phyloP scores from a whole-genome alignment of 1,140 invertebrate genomes.

The Gonioctena quinquepunctata region DNA sequence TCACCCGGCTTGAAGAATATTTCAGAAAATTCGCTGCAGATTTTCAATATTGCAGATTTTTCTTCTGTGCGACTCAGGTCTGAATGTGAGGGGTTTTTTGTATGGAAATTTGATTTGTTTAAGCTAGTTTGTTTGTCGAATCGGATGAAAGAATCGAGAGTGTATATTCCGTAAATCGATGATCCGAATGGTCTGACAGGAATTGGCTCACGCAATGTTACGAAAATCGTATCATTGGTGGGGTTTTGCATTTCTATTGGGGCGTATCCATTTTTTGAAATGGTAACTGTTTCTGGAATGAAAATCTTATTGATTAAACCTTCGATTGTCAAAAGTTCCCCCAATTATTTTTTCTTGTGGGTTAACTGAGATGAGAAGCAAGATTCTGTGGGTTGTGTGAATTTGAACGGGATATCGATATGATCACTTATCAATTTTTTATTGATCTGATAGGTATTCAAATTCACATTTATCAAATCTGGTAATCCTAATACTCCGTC shows the following conservation, averaged over 20 bases:
- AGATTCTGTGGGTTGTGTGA: not conserved
- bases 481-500: slow-evolving; percentile 8
- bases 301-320: not conserved
- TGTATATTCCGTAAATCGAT: not conserved
- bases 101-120: too few relatives aligned
- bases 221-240: not conserved
- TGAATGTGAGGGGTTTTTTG: too few relatives aligned
- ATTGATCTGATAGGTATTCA: not conserved
- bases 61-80: too few relatives aligned
- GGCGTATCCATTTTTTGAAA: not conserved
- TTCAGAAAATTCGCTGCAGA: slow-evolving; percentile 31
- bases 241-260: not conserved
- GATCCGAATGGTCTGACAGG: not conserved
- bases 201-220: not conserved
- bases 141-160: too few relatives aligned
- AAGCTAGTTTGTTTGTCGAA: too few relatives aligned
- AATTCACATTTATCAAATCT: slow-evolving; percentile 6
- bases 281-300: not conserved
- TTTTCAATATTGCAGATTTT: too few relatives aligned
- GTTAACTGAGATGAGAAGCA: not conserved
- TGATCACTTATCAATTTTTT: not conserved
- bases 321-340: not conserved
- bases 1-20: slow-evolving; percentile 30
- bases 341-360: not conserved
- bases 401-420: not conserved